A percentile compares a stretch with the other conserved stretches of the same genome.
Conservation (phyloP, 2,888 invertebrate species). For the Phaedon cochleariae region DNA sequence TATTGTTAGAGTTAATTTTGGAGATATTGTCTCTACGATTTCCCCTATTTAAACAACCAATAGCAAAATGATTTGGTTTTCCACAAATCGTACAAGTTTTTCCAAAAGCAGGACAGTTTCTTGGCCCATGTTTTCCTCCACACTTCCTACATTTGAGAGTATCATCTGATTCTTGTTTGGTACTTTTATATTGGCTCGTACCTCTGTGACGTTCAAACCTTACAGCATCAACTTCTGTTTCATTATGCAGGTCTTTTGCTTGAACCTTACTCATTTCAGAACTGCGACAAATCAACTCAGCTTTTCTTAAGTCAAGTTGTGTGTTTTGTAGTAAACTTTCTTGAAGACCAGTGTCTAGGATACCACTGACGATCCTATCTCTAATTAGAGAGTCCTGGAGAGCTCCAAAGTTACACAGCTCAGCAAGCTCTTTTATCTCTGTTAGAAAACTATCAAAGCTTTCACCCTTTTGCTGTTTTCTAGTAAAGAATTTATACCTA, state of each 20-base stretch:
- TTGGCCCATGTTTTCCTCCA: constrained; percentile 31
- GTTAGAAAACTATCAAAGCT: background rate
- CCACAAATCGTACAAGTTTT: too few species aligned
- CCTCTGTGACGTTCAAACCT: too few species aligned
- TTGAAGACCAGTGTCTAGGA: constrained; percentile 27
- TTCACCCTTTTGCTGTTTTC: constrained; percentile 6
- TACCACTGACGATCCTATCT: constrained; percentile 7
- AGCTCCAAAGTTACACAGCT: background rate
- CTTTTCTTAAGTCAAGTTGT: too few species aligned
- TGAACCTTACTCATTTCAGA: constrained; percentile 41
- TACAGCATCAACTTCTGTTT: constrained; percentile 30
- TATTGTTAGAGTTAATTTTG: too few species aligned
- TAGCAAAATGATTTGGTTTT: constrained; percentile 37
- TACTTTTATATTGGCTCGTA: too few species aligned
- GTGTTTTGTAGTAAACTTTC: constrained; percentile 28
- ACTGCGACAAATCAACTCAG: constrained; percentile 31
- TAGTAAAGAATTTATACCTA: constrained; percentile 4
- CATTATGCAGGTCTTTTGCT: constrained; percentile 31
- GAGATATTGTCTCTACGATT: too few species aligned
- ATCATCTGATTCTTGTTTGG: background rate
- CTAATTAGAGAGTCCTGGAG: constrained; percentile 1
- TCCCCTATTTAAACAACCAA: constrained; percentile 22
- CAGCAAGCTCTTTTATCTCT: background rate
- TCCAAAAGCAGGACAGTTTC: too few species aligned
- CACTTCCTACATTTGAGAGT: constrained; percentile 28